Conservation (phyloP, 2,797 vertebrate species). For the Sebastolobus altivelis region DNA sequence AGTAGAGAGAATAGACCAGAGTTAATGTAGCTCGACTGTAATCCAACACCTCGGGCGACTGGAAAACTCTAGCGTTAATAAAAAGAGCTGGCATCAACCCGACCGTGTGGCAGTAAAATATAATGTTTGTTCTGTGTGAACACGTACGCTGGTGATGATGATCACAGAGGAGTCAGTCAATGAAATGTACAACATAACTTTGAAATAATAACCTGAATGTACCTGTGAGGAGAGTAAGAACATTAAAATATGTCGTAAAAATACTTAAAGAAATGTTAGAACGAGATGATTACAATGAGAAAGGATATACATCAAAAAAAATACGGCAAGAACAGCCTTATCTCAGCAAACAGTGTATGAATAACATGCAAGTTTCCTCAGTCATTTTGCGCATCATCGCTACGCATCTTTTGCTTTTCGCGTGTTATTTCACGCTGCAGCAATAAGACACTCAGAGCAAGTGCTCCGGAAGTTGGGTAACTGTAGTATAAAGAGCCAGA, state of each 20-base stretch:
- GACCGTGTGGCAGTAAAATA: background rate
- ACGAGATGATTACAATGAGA: background rate
- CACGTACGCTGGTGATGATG: slow-evolving; percentile 12
- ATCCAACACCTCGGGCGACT: slow-evolving; percentile 59
- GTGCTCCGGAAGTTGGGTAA: too few species aligned
- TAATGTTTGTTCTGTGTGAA: slow-evolving; percentile 32
- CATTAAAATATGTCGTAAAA: background rate
- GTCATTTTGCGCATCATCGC: too few species aligned
- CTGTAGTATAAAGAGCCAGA: too few species aligned
- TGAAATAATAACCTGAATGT: too few species aligned
- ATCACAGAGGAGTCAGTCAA: slow-evolving; percentile 15
- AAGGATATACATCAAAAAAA: too few species aligned
- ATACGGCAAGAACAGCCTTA: too few species aligned
- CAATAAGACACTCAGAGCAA: too few species aligned
- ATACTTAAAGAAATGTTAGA: background rate
- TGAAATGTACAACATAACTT: slow-evolving; percentile 1
- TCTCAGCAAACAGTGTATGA: too few species aligned
- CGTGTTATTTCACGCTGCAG: too few species aligned
- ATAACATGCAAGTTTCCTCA: too few species aligned
- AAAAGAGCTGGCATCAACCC: slow-evolving; percentile 43
- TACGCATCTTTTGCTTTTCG: too few species aligned
- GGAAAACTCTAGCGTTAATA: slow-evolving; percentile 50
- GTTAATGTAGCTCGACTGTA: slow-evolving; percentile 62
- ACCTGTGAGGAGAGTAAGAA: background rate
- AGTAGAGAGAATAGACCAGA: slow-evolving; percentile 52